phyloP scores from a whole-genome alignment of 2,888 invertebrate species.

The Pachymerium ferrugineum region DNA sequence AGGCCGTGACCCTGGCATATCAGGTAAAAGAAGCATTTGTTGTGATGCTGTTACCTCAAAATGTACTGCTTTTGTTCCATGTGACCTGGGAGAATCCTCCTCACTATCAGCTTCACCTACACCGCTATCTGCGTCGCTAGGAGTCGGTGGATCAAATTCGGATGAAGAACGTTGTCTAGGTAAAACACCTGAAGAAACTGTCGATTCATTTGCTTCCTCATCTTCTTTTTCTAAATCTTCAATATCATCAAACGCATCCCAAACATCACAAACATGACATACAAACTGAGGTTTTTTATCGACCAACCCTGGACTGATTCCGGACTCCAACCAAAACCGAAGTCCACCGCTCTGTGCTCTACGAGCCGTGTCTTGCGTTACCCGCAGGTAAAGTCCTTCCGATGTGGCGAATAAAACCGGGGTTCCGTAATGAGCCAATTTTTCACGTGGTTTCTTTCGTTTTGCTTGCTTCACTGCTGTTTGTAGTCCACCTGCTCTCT shows the following conservation, averaged over 20 bases:
- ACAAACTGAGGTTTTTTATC: constrained; percentile 33
- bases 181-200: neutral
- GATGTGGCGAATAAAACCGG: constrained; percentile 43
- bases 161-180: neutral
- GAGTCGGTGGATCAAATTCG: neutral
- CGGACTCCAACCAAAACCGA: neutral
- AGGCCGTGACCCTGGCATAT: no score
- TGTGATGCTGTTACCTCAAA: no score
- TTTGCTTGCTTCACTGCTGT: neutral
- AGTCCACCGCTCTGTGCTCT: constrained; percentile 11
- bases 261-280: constrained; percentile 37
- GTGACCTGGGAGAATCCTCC: neutral
- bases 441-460: constrained; percentile 34
- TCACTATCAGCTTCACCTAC: neutral
- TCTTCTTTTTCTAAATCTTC: constrained; percentile 28
- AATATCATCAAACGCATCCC: constrained; percentile 25
- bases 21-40: no score
- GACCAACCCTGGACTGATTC: neutral
- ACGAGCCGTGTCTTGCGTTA: constrained; percentile 35
- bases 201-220: neutral
- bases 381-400: constrained; percentile 42
- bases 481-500: neutral
- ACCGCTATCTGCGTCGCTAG: neutral
- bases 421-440: constrained; percentile 40
- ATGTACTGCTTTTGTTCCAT: neutral